Percentiles rank a stretch among this genome's conserved stretches.
Conservation (phyloP, 1,140 invertebrate species). For the Chymomyza costata region DNA sequence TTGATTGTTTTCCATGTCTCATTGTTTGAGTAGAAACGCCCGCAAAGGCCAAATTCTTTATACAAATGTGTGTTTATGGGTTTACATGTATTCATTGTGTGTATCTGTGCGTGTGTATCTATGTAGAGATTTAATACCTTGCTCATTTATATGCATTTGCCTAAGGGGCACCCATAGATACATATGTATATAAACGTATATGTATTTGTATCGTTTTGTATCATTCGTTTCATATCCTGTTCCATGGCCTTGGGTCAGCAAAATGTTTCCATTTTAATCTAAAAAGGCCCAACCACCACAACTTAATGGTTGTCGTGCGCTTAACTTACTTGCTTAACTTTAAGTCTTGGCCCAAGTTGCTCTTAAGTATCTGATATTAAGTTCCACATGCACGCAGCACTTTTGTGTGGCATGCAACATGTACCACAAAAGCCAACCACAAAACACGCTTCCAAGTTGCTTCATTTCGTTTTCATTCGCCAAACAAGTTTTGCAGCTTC, state of each 20-base stretch:
- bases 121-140: conserved; percentile 22
- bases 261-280: too few species aligned
- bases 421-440: conserved; percentile 31
- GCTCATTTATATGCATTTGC: conserved; percentile 62
- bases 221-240: conserved; percentile 7
- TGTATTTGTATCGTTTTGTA: conserved; percentile 33
- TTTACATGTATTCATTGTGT: too few species aligned
- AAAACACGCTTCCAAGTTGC: conserved; percentile 40
- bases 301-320: conserved; percentile 10
- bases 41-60: too few species aligned
- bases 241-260: too few species aligned
- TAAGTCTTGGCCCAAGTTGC: conserved; percentile 3
- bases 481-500: conserved; percentile 65
- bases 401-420: conserved; percentile 60
- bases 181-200: conserved; percentile 29
- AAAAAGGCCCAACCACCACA: conserved; percentile 32
- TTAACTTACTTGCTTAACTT: conserved; percentile 21
- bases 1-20: conserved; percentile 61
- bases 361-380: conserved; percentile 41
- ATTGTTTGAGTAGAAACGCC: background rate
- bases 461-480: conserved; percentile 61
- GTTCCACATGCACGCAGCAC: too few species aligned
- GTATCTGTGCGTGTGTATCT: too few species aligned
- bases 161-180: conserved; percentile 20
- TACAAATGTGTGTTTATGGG: too few species aligned